A percentile compares a stretch with the other conserved stretches of the same genome.
Evolutionary conservation across 2,888 invertebrate genomes (phyloP).

Genomic region (Drosophila neonasuta): DNA sequence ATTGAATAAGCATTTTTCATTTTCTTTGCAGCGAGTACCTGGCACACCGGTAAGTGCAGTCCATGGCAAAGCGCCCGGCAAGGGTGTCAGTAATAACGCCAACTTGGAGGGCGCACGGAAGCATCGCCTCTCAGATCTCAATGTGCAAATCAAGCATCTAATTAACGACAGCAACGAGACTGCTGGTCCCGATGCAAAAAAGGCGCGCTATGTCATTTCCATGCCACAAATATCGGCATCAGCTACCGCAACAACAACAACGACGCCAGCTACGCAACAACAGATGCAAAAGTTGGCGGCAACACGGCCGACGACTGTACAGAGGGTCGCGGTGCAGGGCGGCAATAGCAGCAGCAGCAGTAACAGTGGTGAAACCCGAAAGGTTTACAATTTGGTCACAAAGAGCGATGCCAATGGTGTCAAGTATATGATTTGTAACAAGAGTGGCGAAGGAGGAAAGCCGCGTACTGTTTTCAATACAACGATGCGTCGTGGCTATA

Average conservation of each 20-base stretch:
- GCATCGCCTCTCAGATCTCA: slow-evolving; percentile 77
- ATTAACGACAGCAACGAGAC: slow-evolving; percentile 43
- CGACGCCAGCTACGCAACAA: slow-evolving; percentile 32
- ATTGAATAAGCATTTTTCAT: background rate
- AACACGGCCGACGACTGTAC: slow-evolving; percentile 30
- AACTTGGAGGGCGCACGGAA: slow-evolving; percentile 55
- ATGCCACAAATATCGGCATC: slow-evolving; percentile 50
- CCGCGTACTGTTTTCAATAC: slow-evolving; percentile 48
- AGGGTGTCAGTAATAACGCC: slow-evolving; percentile 7
- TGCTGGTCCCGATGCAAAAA: slow-evolving; percentile 63
- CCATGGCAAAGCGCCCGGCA: slow-evolving; percentile 18
- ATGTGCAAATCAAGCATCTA: slow-evolving; percentile 73
- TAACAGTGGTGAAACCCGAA: slow-evolving; percentile 23
- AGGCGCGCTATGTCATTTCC: slow-evolving; percentile 71
- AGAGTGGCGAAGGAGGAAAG: slow-evolving; percentile 41
- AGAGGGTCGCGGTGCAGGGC: slow-evolving; percentile 49
- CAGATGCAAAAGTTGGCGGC: slow-evolving; percentile 31
- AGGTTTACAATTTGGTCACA: slow-evolving; percentile 57
- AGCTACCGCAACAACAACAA: slow-evolving; percentile 13
- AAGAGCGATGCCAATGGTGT: slow-evolving; percentile 50
- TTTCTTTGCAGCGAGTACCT: slow-evolving; percentile 21
- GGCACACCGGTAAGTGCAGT: background rate
- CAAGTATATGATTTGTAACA: slow-evolving; percentile 66
- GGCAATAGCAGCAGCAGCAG: slow-evolving; percentile 15
- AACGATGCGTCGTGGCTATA: slow-evolving; percentile 67